Base-by-base conservation (phyloP, 2,888 invertebrate genomes). In the Leistus spinibarbis region DNA sequence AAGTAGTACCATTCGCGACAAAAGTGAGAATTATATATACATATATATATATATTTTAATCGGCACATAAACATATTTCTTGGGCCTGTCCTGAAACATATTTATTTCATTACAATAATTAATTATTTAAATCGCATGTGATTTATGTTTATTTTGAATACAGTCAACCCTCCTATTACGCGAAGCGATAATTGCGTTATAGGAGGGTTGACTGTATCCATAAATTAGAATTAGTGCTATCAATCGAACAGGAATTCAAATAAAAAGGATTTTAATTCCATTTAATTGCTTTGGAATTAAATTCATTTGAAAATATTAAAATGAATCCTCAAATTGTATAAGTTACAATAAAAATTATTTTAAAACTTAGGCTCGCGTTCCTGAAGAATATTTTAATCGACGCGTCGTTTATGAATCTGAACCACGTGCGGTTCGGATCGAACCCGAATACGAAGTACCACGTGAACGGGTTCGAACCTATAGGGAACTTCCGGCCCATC, bases 401-500 rank as follows among this genome's bases (percentile, higher is more conserved):
- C 79, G 86, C 62, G 84, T 86, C 22, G 79, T 85, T 1, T 86
- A 85, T 74, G 88, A 87, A 78, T 81, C 83, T 0, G 83, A 83
- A 72, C 80, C 80, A 9, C 80, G 82, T 62, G 84, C 86, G 4
- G 81, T 84, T 0, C 77, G 86, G 80, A 81, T 85, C 67, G 83
- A 86, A 73, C 81, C 82, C 10, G 84, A 82, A 69, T 86, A 83
- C 70, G 87, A 86, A 77, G 83, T 86, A 23, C 86, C 85, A 79
- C 83, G 87, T 3, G 85, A 86, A 76, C 79, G 82, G 62, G 76
- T 80, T 10, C 82, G 85, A n/a, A 82, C 87, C 0, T 89, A 88
- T 79, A 82, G 88, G 53, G 89, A 89, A 80, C 78, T 88, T 68
- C 89, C 88, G 17, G 84, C 88, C 2, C 89, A 89, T 80, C 84